These are phyloP conservation scores for Phainopepla nitens DNA, from an alignment of 2,113 vertebrate species.

Conservation along the genomic window DNA sequence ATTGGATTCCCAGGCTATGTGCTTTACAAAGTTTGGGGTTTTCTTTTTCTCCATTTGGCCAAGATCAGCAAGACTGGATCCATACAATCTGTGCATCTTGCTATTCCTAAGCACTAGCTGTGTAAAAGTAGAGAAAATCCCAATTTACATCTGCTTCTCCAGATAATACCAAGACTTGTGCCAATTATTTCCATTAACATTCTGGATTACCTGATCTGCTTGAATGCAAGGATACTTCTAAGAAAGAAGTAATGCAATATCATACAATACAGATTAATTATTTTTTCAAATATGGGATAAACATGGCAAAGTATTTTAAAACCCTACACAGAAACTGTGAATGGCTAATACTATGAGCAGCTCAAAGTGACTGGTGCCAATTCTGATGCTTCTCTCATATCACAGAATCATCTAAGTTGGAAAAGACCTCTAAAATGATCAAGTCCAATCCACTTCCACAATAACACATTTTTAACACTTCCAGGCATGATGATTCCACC, in stretches of 20 bases:
- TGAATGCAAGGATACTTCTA: neutral
- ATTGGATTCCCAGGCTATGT: neutral
- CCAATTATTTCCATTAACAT: neutral
- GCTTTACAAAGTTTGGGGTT: fast-evolving
- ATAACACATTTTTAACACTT: neutral
- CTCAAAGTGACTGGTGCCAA: neutral
- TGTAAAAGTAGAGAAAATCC: neutral
- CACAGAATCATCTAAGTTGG: neutral
- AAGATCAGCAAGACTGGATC: neutral
- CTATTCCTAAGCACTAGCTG: neutral
- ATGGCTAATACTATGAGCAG: neutral
- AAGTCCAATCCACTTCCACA: neutral
- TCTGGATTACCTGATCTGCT: neutral
- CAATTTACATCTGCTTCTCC: neutral
- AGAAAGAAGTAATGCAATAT: neutral
- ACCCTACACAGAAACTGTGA: neutral
- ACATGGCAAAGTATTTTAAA: neutral
- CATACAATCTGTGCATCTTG: neutral
- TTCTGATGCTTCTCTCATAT: neutral
- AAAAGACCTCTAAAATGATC: neutral
- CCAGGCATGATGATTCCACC: neutral
- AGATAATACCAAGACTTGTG: neutral
- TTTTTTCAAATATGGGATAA: neutral
- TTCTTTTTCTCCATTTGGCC: neutral
- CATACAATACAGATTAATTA: neutral